A percentile compares a stretch with the other conserved stretches of the same genome.
These are phyloP conservation scores for Lepisosteus oculatus DNA, from an alignment of 2,113 vertebrate genomes.

Conservation along the genomic window DNA sequence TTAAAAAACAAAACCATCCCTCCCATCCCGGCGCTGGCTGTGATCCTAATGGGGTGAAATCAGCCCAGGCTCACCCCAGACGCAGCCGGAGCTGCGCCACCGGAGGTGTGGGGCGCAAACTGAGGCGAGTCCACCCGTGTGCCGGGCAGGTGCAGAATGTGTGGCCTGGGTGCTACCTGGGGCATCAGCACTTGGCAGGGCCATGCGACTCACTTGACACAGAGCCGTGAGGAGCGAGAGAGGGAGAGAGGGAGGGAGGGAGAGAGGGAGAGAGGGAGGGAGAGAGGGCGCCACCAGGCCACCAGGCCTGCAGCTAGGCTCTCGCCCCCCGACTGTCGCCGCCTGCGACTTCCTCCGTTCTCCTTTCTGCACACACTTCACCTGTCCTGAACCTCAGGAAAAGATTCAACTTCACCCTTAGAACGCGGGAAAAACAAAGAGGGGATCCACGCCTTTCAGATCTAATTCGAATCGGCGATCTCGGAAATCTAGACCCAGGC, in stretches of 20 bases:
- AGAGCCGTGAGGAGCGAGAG: conserved; percentile 59
- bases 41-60: too few species aligned
- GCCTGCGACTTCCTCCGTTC: background rate
- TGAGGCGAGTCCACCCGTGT: conserved; percentile 34
- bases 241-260: conserved; percentile 41
- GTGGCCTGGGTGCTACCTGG: conserved; percentile 52
- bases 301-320: conserved; percentile 43
- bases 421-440: too few species aligned
- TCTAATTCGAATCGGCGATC: too few species aligned
- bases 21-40: too few species aligned
- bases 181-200: conserved; percentile 60
- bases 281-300: conserved; percentile 4
- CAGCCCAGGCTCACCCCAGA: too few species aligned
- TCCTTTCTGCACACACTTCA: conserved; percentile 36
- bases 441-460: too few species aligned
- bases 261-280: conserved; percentile 14
- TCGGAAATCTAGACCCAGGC: too few species aligned
- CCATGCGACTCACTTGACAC: conserved; percentile 58
- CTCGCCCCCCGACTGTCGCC: background rate
- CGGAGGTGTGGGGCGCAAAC: too few species aligned
- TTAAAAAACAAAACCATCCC: too few species aligned
- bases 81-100: too few species aligned
- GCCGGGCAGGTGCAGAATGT: conserved; percentile 61
- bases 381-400: too few species aligned
- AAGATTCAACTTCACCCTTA: too few species aligned